phyloP scores from a whole-genome alignment of 2,113 vertebrate species.

The Dasyprocta punctata region DNA sequence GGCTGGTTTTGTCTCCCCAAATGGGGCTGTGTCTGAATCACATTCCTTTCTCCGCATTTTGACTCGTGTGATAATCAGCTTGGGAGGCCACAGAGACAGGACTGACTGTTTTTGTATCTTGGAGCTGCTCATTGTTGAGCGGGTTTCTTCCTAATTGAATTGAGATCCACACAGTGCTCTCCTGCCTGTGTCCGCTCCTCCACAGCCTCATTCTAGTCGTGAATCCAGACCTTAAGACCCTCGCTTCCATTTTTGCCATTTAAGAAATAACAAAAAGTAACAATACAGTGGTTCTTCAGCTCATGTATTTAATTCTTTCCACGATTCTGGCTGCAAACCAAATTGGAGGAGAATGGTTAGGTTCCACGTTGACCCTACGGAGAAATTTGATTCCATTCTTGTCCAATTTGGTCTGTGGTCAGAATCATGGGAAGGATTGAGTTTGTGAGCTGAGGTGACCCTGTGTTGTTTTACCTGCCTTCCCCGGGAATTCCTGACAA shows the following conservation, averaged over 20 bases:
- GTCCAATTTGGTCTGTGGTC: not conserved
- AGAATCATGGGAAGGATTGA: not conserved
- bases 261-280: not conserved
- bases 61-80: constrained; percentile 12
- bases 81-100: not conserved
- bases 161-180: not conserved
- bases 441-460: not conserved
- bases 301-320: not conserved
- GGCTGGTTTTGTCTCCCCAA: not conserved
- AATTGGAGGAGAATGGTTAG: not conserved
- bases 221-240: not conserved
- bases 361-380: not conserved
- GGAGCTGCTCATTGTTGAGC: not conserved
- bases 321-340: not conserved
- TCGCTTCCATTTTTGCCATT: not conserved
- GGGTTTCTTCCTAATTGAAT: constrained; percentile 12
- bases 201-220: not conserved
- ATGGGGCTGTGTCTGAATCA: constrained; percentile 28
- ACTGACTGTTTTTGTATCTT: not conserved
- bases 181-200: not conserved
- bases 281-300: not conserved
- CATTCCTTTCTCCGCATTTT: not conserved
- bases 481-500: not conserved
- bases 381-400: not conserved
- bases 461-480: not conserved